Percentiles rank a stretch among this genome's conserved stretches.
Conservation (phyloP, 1,140 invertebrate species). For the Diachasmimorpha longicaudata region DNA sequence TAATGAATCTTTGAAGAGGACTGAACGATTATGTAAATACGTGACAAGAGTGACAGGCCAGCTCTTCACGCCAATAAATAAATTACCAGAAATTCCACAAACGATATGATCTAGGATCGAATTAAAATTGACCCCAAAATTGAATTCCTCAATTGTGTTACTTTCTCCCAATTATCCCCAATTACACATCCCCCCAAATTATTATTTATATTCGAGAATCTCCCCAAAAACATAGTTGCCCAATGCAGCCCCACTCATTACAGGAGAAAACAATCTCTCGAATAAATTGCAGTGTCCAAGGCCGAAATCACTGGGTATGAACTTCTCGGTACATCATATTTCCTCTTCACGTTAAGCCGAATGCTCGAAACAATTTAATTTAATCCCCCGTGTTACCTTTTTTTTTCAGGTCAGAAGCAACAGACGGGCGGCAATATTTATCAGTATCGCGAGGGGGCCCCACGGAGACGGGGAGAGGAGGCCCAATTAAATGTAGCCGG, state of each 20-base stretch:
- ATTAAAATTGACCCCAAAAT: no score
- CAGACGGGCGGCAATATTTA: neutral
- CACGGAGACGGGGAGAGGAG: neutral
- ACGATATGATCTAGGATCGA: no score
- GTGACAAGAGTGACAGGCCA: no score
- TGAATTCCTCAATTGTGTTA: no score
- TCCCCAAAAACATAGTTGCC: neutral
- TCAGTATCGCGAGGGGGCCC: neutral
- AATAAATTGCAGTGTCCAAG: neutral
- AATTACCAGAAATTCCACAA: no score
- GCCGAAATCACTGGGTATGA: neutral
- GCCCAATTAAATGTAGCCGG: neutral
- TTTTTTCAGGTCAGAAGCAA: slow-evolving; percentile 6
- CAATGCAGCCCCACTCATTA: neutral
- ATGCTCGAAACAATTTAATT: slow-evolving; percentile 2
- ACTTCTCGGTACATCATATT: neutral
- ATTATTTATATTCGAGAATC: neutral
- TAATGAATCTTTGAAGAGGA: no score
- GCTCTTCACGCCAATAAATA: no score
- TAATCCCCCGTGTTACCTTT: neutral
- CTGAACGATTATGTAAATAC: no score
- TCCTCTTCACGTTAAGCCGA: neutral
- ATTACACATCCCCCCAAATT: neutral
- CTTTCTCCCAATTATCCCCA: no score
- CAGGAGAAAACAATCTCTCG: neutral